A percentile compares a stretch with the other conserved stretches of the same genome.
These are phyloP conservation scores for Rugalucina vietnamica DNA, from an alignment of 2,888 invertebrate genomes.

Conservation along the genomic window DNA sequence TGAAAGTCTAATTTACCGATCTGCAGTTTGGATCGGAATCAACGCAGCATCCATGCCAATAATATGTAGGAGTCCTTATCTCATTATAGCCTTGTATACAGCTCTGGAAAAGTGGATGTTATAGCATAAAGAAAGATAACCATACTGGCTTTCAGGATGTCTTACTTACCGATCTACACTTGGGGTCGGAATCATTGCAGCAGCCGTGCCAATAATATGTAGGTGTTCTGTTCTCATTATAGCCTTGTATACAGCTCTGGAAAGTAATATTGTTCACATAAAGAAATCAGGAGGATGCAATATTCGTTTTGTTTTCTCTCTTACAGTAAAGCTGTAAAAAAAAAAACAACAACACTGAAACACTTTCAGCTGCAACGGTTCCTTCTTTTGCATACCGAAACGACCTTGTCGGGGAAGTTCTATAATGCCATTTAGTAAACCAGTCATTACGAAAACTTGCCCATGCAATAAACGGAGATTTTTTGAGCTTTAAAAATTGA, in stretches of 20 bases:
- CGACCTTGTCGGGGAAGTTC: too few relatives aligned
- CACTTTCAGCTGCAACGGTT: too few relatives aligned
- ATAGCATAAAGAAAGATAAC: too few relatives aligned
- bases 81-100: conserved; percentile 38
- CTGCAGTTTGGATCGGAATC: conserved; percentile 25
- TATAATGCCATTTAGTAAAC: too few relatives aligned
- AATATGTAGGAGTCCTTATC: conserved; percentile 25
- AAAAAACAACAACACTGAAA: too few relatives aligned
- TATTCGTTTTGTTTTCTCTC: neutral
- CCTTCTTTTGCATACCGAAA: too few relatives aligned
- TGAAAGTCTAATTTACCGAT: conserved; percentile 45
- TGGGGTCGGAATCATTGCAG: conserved; percentile 24
- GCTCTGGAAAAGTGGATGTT: conserved; percentile 24
- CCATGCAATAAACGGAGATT: too few relatives aligned
- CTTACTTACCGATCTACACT: conserved; percentile 41
- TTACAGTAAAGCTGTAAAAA: too few relatives aligned
- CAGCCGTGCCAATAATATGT: conserved; percentile 50
- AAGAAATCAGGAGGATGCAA: neutral
- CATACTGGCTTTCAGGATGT: too few relatives aligned
- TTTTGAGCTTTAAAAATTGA: too few relatives aligned
- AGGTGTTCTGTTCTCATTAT: conserved; percentile 27
- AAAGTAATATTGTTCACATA: neutral
- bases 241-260: conserved; percentile 33
- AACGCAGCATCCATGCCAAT: conserved; percentile 49
- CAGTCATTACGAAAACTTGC: too few relatives aligned